These are phyloP conservation scores for Eumaeus atala DNA, from an alignment of 1,140 invertebrate species.

Conservation along the genomic window DNA sequence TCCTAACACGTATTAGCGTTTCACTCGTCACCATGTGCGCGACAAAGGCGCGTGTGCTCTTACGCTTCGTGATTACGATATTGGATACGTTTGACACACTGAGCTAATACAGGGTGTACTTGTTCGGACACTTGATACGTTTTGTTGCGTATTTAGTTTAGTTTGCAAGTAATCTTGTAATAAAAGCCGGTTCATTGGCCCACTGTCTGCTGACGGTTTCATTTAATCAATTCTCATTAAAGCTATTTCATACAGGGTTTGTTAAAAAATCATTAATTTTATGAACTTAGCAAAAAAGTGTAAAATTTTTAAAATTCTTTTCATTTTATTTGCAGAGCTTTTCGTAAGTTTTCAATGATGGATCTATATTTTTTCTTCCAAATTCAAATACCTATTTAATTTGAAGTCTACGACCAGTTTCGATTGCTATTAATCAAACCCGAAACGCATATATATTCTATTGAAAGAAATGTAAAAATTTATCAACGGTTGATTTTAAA, in stretches of 20 bases:
- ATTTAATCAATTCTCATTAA: constrained; percentile 5
- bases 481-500: too few relatives aligned
- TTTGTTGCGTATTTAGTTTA: constrained; percentile 35
- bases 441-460: too few relatives aligned
- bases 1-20: constrained; percentile 37
- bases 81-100: constrained; percentile 51
- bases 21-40: constrained; percentile 28
- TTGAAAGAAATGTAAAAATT: too few relatives aligned
- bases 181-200: constrained; percentile 3
- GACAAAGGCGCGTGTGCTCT: neutral
- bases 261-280: neutral
- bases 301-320: too few relatives aligned
- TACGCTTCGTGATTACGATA: constrained; percentile 39
- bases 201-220: constrained; percentile 1
- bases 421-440: too few relatives aligned
- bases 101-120: constrained; percentile 24
- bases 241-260: neutral
- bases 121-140: constrained; percentile 38
- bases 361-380: too few relatives aligned
- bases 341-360: too few relatives aligned
- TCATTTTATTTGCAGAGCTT: too few relatives aligned
- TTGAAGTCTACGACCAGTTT: too few relatives aligned
- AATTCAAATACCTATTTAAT: too few relatives aligned
- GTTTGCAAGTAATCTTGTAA: constrained; percentile 26
- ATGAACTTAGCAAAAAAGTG: neutral